These are phyloP conservation scores for Tenthredo notha DNA, from an alignment of 2,888 invertebrate species.

Conservation along the genomic window DNA sequence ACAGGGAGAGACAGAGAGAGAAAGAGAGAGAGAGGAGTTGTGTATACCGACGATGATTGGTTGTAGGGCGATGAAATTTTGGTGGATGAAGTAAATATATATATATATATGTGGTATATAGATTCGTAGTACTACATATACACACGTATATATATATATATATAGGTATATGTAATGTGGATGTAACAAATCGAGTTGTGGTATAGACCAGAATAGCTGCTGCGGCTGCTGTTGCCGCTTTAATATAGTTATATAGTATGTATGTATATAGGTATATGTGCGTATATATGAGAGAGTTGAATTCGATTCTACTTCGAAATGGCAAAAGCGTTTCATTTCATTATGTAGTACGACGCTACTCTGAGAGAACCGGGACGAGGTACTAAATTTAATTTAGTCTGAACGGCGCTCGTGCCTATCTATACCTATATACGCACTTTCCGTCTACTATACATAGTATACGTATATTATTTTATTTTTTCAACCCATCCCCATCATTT, in stretches of 20 bases:
- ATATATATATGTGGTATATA: neutral
- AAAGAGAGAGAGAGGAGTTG: slow-evolving; percentile 5
- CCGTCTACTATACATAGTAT: neutral
- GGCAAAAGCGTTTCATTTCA: slow-evolving; percentile 28
- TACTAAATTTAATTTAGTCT: slow-evolving; percentile 11
- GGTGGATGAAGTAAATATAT: neutral
- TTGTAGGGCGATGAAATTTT: slow-evolving; percentile 23
- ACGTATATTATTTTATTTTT: neutral
- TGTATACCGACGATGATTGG: slow-evolving; percentile 31
- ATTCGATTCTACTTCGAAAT: slow-evolving; percentile 25
- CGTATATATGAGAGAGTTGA: neutral
- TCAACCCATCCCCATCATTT: neutral
- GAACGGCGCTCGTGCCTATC: neutral
- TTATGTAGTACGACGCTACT: neutral
- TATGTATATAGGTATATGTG: neutral
- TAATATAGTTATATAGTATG: slow-evolving; percentile 1
- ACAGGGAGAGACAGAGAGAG: neutral
- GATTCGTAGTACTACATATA: neutral
- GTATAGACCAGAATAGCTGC: slow-evolving; percentile 18
- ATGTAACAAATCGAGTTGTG: slow-evolving; percentile 21
- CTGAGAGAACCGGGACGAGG: neutral
- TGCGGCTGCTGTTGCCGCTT: neutral
- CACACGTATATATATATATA: neutral
- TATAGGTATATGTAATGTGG: neutral
- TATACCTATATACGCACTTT: neutral